Evolutionary conservation across 1,140 invertebrate species (phyloP), one percentile per base, ranked within the genome.

Genomic region (Drosophila athabasca): DNA sequence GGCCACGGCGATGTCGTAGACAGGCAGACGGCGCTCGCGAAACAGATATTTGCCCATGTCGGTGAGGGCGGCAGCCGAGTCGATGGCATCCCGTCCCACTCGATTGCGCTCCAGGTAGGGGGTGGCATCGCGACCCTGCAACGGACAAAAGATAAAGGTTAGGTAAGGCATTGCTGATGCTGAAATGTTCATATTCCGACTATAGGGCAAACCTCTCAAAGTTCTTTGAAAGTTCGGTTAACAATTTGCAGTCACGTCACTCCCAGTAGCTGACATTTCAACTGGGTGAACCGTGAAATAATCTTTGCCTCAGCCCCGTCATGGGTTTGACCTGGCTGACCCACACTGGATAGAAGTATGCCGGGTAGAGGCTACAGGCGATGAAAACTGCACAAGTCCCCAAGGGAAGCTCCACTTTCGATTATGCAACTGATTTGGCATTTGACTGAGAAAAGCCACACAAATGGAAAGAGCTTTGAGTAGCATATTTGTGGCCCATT

Each of bases 11-110:
- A 98, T 97, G 90, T 98, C 97, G 92, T 98, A 98, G 49, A 98
- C 97, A 53, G 97, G 97, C 90, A 98, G 94, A 91, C 97, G 93
- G 90, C 97, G 94, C 93, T 98, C 97, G 91, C 97, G 95, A 94
- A 98, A 98, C 82, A 98, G 94, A 94, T 98, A 98, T 94, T 98
- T 98, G 90, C 97, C 97, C 97, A 98, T 97, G 92, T 98, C 97
- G 53, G 97, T 98, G 41, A 98, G 93, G 46, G 97, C 97, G 48
- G 97, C 97, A 22, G 97, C 97, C 6, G 97, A 98, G 92, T 98
- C 97, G 39, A 98, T 97, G 29, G 97, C 97, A 92, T 98, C 97
- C 46, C 97, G 94, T 64, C 97, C 97, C 24, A 98, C 96, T 60
- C 97, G 94, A 93, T 98, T 98, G 84, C 96, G 94, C 93, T 98